Evolutionary conservation across 1,140 invertebrate species (phyloP).

Genomic region (Zaprionus taronus): DNA sequence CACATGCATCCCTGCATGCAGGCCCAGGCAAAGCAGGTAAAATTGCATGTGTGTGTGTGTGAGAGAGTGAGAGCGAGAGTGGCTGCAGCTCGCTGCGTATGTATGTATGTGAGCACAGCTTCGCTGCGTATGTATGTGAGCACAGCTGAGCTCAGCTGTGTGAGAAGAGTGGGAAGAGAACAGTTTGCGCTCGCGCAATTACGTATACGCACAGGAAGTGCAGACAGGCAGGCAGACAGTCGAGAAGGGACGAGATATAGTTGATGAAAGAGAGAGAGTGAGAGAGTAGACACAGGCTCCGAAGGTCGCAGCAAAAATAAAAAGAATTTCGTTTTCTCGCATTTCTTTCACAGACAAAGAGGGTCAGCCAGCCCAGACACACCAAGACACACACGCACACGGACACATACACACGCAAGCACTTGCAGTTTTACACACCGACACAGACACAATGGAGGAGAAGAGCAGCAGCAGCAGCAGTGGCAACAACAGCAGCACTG

Average conservation of each 20-base stretch:
- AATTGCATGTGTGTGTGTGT: constrained; percentile 5
- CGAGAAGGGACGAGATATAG: too few relatives aligned
- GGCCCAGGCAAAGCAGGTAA: constrained; percentile 35
- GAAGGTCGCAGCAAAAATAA: constrained; percentile 45
- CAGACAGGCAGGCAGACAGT: too few relatives aligned
- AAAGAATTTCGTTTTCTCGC: constrained; percentile 12
- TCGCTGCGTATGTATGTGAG: background rate
- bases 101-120: constrained; percentile 12
- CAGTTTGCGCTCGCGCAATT: constrained; percentile 1
- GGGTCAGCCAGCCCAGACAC: constrained; percentile 25
- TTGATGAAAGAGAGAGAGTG: background rate
- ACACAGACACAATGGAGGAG: constrained; percentile 31
- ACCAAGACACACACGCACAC: background rate
- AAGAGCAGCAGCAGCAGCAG: constrained; percentile 26
- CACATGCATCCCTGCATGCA: constrained; percentile 16
- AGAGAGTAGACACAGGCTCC: background rate
- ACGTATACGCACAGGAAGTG: background rate
- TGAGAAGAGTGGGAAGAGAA: constrained; percentile 7
- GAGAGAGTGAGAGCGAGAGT: background rate
- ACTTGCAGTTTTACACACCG: constrained; percentile 2
- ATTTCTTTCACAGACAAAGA: constrained; percentile 39
- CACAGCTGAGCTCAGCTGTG: constrained; percentile 18
- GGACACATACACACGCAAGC: constrained; percentile 3
- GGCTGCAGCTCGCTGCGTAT: background rate
- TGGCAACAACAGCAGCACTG: constrained; percentile 9